Conservation (phyloP, 64 coral and sea anemone genomes). For the Trachythela sp. region DNA sequence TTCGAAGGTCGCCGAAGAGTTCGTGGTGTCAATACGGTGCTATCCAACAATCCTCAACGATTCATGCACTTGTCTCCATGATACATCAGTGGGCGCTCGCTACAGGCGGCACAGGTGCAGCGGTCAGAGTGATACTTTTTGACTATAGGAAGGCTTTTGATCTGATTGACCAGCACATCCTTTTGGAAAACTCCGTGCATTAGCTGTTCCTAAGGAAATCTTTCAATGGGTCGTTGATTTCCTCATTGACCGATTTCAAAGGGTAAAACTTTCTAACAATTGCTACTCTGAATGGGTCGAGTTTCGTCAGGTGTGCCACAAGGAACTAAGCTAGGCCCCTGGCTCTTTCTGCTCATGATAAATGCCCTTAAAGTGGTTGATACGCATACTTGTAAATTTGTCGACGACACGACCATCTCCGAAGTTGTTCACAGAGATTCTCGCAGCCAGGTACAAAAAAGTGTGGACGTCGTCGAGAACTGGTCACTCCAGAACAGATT, state of each 20-base stretch:
- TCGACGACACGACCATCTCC: too few relatives aligned
- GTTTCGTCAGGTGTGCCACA: background rate
- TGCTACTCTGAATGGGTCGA: background rate
- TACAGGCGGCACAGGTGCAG: too few relatives aligned
- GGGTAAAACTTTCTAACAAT: too few relatives aligned
- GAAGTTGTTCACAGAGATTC: background rate
- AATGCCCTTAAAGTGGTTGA: background rate
- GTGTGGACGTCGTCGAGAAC: background rate
- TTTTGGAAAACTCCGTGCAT: too few relatives aligned
- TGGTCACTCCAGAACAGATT: background rate
- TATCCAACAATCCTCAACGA: background rate
- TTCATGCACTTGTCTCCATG: background rate
- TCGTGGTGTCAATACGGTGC: background rate
- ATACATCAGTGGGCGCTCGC: too few relatives aligned
- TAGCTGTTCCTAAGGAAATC: too few relatives aligned
- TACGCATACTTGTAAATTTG: too few relatives aligned
- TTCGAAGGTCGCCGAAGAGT: background rate
- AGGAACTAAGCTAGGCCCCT: background rate
- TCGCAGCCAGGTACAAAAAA: background rate
- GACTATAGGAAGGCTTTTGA: too few relatives aligned
- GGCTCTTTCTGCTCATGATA: background rate
- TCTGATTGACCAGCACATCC: too few relatives aligned
- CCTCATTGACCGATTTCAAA: too few relatives aligned
- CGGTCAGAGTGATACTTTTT: too few relatives aligned
- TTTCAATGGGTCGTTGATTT: too few relatives aligned